Evolutionary conservation across 2,113 vertebrate genomes (phyloP).

Genomic region (Paedocypris sp.): DNA sequence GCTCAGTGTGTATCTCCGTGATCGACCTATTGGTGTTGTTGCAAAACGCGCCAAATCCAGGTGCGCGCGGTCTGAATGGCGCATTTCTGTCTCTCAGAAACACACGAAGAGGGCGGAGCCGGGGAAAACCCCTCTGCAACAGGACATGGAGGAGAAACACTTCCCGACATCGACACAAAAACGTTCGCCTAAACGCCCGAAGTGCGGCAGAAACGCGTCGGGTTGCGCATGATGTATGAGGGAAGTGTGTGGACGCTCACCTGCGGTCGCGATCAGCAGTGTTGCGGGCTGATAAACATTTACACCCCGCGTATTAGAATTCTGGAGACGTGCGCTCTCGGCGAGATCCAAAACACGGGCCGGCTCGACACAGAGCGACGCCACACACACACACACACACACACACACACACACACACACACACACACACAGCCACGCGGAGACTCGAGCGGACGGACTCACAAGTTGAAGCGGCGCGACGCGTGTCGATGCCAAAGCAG

Average conservation of each 20-base stretch:
- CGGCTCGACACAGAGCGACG: background rate
- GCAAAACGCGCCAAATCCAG: slow-evolving; percentile 28
- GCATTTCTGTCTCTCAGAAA: slow-evolving; percentile 46
- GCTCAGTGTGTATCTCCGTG: too few species aligned
- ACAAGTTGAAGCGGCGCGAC: background rate
- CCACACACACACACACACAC: background rate
- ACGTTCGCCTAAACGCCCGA: slow-evolving; percentile 5
- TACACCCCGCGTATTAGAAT: slow-evolving; percentile 28
- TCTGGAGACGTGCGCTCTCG: slow-evolving; percentile 39
- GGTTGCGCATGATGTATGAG: background rate
- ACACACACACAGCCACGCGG: background rate
- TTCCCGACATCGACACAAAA: slow-evolving; percentile 39
- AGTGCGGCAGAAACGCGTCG: background rate
- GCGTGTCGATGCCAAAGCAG: background rate
- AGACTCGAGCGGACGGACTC: background rate
- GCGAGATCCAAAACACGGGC: slow-evolving; percentile 34
- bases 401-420: background rate
- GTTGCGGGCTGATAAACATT: slow-evolving; percentile 36
- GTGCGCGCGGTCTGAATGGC: slow-evolving; percentile 39
- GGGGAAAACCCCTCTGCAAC: slow-evolving; percentile 92
- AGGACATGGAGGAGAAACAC: slow-evolving; percentile 41
- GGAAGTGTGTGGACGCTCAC: slow-evolving; percentile 13
- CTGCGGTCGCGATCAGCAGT: slow-evolving; percentile 21
- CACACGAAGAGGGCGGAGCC: slow-evolving; percentile 81
- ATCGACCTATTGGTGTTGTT: too few species aligned